Conservation (phyloP, 2,113 vertebrate genomes). For the Salvelinus sp. region DNA sequence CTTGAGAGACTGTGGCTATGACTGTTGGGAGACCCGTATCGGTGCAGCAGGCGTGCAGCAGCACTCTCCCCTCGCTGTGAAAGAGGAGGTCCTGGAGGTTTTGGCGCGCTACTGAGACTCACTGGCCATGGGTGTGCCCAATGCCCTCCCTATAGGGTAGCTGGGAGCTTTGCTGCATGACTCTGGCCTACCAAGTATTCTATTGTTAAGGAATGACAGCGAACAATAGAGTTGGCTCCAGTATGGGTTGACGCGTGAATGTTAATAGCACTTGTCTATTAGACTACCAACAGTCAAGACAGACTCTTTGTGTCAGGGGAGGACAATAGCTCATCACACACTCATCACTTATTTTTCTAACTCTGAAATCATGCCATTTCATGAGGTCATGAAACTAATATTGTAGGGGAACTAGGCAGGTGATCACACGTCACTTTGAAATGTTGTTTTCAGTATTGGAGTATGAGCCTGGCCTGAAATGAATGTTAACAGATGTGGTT, state of each 20-base stretch:
- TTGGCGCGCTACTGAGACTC: conserved; percentile 63
- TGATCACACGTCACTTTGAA: not conserved
- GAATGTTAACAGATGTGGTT: too few species aligned
- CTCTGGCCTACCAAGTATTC: too few species aligned
- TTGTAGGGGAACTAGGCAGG: not conserved
- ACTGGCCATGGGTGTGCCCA: not conserved
- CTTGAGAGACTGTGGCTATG: conserved; percentile 82
- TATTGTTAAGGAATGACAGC: too few species aligned
- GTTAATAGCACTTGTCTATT: too few species aligned
- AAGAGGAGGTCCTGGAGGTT: conserved; percentile 52
- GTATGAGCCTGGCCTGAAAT: too few species aligned
- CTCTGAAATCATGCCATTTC: not conserved
- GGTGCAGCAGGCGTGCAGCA: conserved; percentile 81
- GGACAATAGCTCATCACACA: too few species aligned
- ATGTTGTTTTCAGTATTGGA: not conserved
- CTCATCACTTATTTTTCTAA: too few species aligned
- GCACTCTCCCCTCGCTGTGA: conserved; percentile 74
- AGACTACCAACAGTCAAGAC: too few species aligned
- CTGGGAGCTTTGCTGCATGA: not conserved
- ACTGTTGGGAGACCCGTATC: conserved; percentile 93
- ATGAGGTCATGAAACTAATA: not conserved
- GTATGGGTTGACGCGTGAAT: too few species aligned
- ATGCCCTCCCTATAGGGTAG: not conserved
- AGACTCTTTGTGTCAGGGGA: too few species aligned
- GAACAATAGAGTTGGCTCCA: too few species aligned